These are phyloP conservation scores for Hipparchia semele DNA, from an alignment of 2,888 invertebrate species.

Conservation along the genomic window DNA sequence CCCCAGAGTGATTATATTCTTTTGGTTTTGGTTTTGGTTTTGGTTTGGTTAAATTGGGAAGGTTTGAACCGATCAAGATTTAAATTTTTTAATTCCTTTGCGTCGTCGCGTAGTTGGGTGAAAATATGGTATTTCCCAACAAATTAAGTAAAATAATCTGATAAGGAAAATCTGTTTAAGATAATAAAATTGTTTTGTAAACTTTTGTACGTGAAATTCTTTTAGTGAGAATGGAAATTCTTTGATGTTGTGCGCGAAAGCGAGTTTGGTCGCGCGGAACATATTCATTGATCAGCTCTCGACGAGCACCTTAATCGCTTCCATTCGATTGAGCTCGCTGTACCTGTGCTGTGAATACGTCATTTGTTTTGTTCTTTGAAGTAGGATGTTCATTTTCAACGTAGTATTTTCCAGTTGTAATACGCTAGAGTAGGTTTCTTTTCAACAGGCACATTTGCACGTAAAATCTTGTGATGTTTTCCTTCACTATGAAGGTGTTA, in stretches of 20 bases:
- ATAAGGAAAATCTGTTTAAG: background rate
- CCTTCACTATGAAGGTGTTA: too few species aligned
- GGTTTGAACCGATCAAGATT: too few species aligned
- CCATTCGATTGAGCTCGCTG: conserved; percentile 21
- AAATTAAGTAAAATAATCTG: background rate
- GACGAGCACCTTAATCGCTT: conserved; percentile 39
- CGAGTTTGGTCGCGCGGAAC: conserved; percentile 48
- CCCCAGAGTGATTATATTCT: too few species aligned
- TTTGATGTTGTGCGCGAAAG: conserved; percentile 46
- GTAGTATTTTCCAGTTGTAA: too few species aligned
- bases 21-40: too few species aligned
- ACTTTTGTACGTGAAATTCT: background rate
- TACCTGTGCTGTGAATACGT: background rate
- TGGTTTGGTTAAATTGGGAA: too few species aligned
- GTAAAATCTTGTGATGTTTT: too few species aligned
- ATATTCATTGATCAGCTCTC: conserved; percentile 51
- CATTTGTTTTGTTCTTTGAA: background rate
- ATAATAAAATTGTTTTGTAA: background rate
- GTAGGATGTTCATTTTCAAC: background rate
- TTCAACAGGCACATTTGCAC: too few species aligned
- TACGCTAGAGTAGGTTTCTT: too few species aligned
- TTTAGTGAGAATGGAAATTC: background rate
- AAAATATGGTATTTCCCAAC: too few species aligned
- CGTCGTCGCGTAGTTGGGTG: too few species aligned
- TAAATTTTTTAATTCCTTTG: too few species aligned